Conservation (phyloP, 2,888 invertebrate genomes). For the Amblyteles armatorius region DNA sequence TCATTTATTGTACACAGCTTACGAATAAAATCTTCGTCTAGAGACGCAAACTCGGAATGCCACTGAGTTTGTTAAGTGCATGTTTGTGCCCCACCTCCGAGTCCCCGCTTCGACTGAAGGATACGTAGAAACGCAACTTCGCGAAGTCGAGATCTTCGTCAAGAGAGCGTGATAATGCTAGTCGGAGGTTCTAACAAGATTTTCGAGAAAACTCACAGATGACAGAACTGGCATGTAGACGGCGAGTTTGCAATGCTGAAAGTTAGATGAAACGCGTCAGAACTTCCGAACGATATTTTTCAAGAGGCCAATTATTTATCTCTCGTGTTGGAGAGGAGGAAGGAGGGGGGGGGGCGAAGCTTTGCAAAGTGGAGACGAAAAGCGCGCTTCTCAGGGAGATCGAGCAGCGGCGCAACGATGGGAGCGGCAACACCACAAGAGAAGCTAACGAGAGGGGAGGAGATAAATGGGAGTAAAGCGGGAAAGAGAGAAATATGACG, state of each 20-base stretch:
- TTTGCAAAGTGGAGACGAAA: slow-evolving; percentile 55
- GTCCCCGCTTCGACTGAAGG: not conserved
- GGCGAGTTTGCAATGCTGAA: slow-evolving; percentile 22
- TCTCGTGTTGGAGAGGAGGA: slow-evolving; percentile 54
- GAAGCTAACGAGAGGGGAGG: slow-evolving; percentile 64
- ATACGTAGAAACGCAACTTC: not conserved
- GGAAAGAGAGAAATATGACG: slow-evolving; percentile 48
- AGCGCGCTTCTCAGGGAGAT: slow-evolving; percentile 53
- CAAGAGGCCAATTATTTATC: slow-evolving; percentile 75
- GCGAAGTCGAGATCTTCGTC: not conserved
- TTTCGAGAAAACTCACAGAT: slow-evolving; percentile 10
- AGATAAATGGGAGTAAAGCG: slow-evolving; percentile 43
- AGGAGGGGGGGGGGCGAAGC: not conserved
- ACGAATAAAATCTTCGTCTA: not conserved
- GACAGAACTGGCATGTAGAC: not conserved
- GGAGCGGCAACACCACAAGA: slow-evolving; percentile 66
- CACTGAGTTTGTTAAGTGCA: not conserved
- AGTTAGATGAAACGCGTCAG: slow-evolving; percentile 12
- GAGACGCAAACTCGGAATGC: not conserved
- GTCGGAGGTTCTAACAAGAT: not conserved
- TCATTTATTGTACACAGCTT: not conserved
- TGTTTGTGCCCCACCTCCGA: not conserved
- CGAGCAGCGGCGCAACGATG: slow-evolving; percentile 1
- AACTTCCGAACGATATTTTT: slow-evolving; percentile 48
- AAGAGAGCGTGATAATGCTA: not conserved